Evolutionary conservation across 2,888 invertebrate species (phyloP).

Genomic region (Melolontha melolontha): DNA sequence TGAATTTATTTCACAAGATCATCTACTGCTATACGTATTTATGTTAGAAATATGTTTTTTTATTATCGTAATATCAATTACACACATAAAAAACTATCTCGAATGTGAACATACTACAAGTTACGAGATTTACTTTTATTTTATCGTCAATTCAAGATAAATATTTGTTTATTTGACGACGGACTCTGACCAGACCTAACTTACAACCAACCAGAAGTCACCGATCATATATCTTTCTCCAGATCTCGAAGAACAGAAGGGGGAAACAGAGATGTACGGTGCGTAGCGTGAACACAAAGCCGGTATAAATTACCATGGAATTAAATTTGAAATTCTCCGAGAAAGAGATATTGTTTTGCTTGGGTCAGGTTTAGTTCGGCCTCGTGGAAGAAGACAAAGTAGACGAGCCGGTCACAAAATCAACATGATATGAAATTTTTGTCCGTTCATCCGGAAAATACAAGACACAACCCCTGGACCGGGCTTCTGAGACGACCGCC

Average conservation of each 20-base stretch:
- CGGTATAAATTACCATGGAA: conserved; percentile 21
- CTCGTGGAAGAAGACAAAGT: conserved; percentile 17
- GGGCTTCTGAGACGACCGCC: conserved; percentile 32
- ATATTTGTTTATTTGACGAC: too few species aligned
- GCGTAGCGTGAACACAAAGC: conserved; percentile 7
- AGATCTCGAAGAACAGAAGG: not conserved
- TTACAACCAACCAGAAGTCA: not conserved
- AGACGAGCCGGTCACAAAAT: conserved; percentile 51
- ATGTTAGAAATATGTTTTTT: too few species aligned
- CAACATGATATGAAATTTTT: conserved; percentile 64
- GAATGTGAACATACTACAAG: too few species aligned
- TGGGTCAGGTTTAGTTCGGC: conserved; percentile 22
- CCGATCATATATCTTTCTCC: not conserved
- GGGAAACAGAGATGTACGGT: not conserved
- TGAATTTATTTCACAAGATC: too few species aligned
- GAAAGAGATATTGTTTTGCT: conserved; percentile 26
- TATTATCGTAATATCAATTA: too few species aligned
- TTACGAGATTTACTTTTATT: too few species aligned
- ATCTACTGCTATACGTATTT: too few species aligned
- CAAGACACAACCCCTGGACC: conserved; percentile 52
- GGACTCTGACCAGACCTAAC: too few species aligned
- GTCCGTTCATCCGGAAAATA: conserved; percentile 59
- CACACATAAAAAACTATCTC: too few species aligned
- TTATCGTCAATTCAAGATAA: too few species aligned
- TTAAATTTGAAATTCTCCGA: conserved; percentile 18